Conservation (phyloP, 2,113 vertebrate genomes). For the Hucho hucho region DNA sequence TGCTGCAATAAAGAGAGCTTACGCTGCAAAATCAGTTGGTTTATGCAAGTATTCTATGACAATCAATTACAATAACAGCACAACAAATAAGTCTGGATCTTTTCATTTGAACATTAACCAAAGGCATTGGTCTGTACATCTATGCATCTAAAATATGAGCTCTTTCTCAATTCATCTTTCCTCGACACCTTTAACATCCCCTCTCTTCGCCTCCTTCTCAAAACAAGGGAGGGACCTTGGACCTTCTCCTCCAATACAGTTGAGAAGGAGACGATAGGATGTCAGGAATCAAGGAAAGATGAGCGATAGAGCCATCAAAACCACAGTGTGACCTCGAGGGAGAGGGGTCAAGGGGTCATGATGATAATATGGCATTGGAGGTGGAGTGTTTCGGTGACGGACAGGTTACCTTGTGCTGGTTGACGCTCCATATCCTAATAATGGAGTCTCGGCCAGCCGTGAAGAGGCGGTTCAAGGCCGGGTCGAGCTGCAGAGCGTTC, state of each 20-base stretch:
- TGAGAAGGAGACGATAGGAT: not conserved
- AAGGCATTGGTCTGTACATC: too few species aligned
- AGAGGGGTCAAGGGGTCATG: not conserved
- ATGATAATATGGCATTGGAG: not conserved
- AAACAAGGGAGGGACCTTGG: too few species aligned
- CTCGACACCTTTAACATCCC: too few species aligned
- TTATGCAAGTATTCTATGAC: not conserved
- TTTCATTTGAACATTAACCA: not conserved
- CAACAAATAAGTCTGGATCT: not conserved
- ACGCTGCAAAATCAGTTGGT: not conserved
- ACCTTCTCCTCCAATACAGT: too few species aligned
- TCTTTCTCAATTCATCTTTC: too few species aligned
- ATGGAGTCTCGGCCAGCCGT: conserved; percentile 87
- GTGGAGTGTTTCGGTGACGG: not conserved
- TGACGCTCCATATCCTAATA: conserved; percentile 90
- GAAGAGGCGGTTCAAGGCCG: conserved; percentile 84
- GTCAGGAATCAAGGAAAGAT: not conserved
- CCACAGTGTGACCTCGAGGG: not conserved
- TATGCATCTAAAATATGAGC: too few species aligned
- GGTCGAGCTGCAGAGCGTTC: conserved; percentile 87
- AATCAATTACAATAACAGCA: not conserved
- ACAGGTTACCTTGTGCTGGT: conserved; percentile 83
- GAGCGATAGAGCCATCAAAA: not conserved
- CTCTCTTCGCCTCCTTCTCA: too few species aligned
- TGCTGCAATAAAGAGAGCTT: conserved; percentile 68